Evolutionary conservation across 2,888 invertebrate species (phyloP).

Genomic region (Pandemis cinnamomeana): DNA sequence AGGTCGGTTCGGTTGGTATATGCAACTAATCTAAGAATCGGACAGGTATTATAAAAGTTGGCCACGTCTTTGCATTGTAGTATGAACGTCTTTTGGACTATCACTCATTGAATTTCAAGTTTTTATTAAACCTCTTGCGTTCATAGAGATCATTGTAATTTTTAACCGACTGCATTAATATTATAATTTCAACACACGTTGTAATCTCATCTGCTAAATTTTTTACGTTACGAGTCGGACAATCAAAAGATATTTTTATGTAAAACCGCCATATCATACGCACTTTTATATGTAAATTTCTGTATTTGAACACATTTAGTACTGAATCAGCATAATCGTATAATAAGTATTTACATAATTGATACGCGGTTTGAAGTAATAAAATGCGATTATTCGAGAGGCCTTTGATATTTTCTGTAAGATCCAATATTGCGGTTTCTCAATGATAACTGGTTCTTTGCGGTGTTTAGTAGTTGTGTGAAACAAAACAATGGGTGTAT

Average conservation of each 20-base stretch:
- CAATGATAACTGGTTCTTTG: constrained; percentile 23
- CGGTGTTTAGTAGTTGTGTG: constrained; percentile 23
- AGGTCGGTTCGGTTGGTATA: too few species aligned
- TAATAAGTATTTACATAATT: constrained; percentile 38
- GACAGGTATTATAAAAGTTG: too few species aligned
- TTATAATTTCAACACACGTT: neutral
- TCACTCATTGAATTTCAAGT: neutral
- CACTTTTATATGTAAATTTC: constrained; percentile 39
- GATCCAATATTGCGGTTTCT: constrained; percentile 13
- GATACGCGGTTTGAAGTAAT: constrained; percentile 35
- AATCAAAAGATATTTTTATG: constrained; percentile 32
- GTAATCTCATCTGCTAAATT: constrained; percentile 31
- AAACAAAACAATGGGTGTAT: constrained; percentile 51
- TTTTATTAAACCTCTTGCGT: neutral
- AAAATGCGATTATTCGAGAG: constrained; percentile 25
- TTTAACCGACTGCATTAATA: neutral
- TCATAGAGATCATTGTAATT: neutral
- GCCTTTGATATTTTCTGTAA: constrained; percentile 27
- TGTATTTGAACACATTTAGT: constrained; percentile 23
- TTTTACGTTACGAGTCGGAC: constrained; percentile 14
- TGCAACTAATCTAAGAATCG: too few species aligned
- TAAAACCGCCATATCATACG: constrained; percentile 34
- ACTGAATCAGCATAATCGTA: constrained; percentile 37
- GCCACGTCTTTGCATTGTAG: too few species aligned
- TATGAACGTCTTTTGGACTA: too few species aligned